phyloP scores from a whole-genome alignment of 1,140 invertebrate species.

The Drosophila pseudoobscura region DNA sequence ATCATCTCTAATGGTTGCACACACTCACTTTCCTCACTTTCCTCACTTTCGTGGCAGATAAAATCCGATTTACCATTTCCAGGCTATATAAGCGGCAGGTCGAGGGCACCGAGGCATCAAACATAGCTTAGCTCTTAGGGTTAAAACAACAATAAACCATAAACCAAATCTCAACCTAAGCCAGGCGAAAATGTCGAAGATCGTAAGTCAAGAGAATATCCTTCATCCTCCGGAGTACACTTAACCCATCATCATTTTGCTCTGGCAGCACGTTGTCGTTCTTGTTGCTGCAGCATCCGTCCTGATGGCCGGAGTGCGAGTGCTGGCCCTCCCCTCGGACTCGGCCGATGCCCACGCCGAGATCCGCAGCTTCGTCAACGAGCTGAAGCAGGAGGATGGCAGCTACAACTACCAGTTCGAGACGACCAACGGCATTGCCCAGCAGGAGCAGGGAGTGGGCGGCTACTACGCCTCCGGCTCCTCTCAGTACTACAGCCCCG shows the following conservation, averaged over 20 bases:
- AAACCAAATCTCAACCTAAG: conserved; percentile 50
- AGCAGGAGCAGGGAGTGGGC: conserved; percentile 84
- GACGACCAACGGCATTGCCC: conserved; percentile 86
- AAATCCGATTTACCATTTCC: conserved; percentile 16
- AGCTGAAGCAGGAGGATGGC: conserved; percentile 83
- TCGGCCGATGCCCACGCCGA: conserved; percentile 66
- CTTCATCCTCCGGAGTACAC: not conserved
- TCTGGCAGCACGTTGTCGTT: conserved; percentile 33
- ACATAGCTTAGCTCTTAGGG: conserved; percentile 69
- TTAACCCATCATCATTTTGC: not conserved
- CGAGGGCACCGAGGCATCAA: conserved; percentile 56
- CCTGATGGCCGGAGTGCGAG: conserved; percentile 18
- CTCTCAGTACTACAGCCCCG: conserved; percentile 71
- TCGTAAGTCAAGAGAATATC: conserved; percentile 53
- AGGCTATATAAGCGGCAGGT: conserved; percentile 58
- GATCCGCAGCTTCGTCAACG: conserved; percentile 69
- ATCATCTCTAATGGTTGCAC: conserved; percentile 53
- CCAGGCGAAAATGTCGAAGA: conserved; percentile 70
- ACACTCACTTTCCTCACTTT: conserved; percentile 27
- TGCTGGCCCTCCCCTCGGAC: conserved; percentile 51
- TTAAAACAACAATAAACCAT: conserved; percentile 53
- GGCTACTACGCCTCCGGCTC: conserved; percentile 76
- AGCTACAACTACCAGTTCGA: conserved; percentile 85
- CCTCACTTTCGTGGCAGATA: conserved; percentile 53
- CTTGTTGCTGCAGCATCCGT: conserved; percentile 39